A percentile compares a stretch with the other conserved stretches of the same genome.
phyloP scores from a whole-genome alignment of 2,888 invertebrate genomes.

The Lycocerus yunnanus region DNA sequence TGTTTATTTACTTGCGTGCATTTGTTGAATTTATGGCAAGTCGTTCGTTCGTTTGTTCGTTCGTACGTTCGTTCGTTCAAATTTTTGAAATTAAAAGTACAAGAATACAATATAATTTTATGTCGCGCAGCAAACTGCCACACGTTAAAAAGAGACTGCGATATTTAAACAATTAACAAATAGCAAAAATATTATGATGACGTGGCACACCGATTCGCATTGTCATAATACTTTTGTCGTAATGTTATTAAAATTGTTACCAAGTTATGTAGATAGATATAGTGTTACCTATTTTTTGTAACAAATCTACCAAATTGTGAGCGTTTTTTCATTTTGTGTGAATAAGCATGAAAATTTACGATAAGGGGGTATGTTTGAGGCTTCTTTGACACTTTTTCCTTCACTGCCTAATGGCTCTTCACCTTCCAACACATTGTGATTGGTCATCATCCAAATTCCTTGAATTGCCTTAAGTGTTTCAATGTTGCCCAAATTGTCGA shows the following conservation, averaged over 20 bases:
- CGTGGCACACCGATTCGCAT: slow-evolving; percentile 41
- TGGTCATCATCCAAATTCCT: slow-evolving; percentile 58
- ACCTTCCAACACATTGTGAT: slow-evolving; percentile 44
- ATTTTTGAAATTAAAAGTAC: slow-evolving; percentile 24
- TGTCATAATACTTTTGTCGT: slow-evolving; percentile 55
- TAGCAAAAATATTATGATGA: slow-evolving; percentile 56
- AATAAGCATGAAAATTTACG: slow-evolving; percentile 46
- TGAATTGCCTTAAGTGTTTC: slow-evolving; percentile 45
- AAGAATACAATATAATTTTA: slow-evolving; percentile 10
- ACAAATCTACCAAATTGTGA: slow-evolving; percentile 38
- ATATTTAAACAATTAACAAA: slow-evolving; percentile 57
- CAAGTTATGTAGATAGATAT: slow-evolving; percentile 54
- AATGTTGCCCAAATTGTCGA: slow-evolving; percentile 16
- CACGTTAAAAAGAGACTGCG: slow-evolving; percentile 56
- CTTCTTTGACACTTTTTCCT: slow-evolving; percentile 37
- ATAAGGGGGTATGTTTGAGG: slow-evolving; percentile 45
- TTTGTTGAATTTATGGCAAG: slow-evolving; percentile 12
- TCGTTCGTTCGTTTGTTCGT: slow-evolving; percentile 9
- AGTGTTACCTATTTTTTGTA: slow-evolving; percentile 56
- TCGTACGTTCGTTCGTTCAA: slow-evolving; percentile 6
- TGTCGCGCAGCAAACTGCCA: slow-evolving; percentile 46
- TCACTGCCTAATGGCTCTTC: slow-evolving; percentile 32
- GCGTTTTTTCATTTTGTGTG: slow-evolving; percentile 32
- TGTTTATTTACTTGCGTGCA: slow-evolving; percentile 8
- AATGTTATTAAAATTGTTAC: slow-evolving; percentile 51